Percentiles rank a stretch among this genome's conserved stretches.
Evolutionary conservation across 2,113 vertebrate genomes (phyloP).

Genomic region (Nymphicus hollandicus): DNA sequence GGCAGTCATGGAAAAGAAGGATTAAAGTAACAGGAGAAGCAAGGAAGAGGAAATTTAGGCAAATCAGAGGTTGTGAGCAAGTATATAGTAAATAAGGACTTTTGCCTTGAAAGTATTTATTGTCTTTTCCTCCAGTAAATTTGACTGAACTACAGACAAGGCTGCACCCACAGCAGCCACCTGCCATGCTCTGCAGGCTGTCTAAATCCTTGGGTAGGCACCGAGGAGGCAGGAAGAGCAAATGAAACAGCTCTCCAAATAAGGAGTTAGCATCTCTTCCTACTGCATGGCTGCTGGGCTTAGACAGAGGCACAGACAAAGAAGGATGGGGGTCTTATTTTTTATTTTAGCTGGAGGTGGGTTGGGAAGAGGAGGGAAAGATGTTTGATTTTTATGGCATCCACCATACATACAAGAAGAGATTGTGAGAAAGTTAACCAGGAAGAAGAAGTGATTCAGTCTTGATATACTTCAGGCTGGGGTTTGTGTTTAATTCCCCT

Average conservation of each 20-base stretch:
- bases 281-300: not conserved
- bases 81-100: not conserved
- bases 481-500: not conserved
- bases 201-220: rapidly evolving
- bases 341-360: not conserved
- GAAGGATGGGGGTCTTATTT: not conserved
- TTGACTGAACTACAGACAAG: not conserved
- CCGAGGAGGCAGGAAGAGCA: not conserved
- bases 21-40: not conserved
- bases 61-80: not conserved
- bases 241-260: not conserved
- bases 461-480: not conserved
- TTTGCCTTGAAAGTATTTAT: not conserved
- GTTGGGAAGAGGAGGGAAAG: not conserved
- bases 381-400: not conserved
- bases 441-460: conserved; percentile 1
- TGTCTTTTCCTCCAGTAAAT: not conserved
- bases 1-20: not conserved
- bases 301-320: not conserved
- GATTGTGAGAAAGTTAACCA: not conserved
- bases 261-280: not conserved
- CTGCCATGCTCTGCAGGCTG: not conserved
- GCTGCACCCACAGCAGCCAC: not conserved
- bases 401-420: not conserved
- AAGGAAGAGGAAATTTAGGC: not conserved